These are phyloP conservation scores for Ophioderma brevispina DNA, from an alignment of 35 echinoderm and acorn worm species.

Conservation along the genomic window DNA sequence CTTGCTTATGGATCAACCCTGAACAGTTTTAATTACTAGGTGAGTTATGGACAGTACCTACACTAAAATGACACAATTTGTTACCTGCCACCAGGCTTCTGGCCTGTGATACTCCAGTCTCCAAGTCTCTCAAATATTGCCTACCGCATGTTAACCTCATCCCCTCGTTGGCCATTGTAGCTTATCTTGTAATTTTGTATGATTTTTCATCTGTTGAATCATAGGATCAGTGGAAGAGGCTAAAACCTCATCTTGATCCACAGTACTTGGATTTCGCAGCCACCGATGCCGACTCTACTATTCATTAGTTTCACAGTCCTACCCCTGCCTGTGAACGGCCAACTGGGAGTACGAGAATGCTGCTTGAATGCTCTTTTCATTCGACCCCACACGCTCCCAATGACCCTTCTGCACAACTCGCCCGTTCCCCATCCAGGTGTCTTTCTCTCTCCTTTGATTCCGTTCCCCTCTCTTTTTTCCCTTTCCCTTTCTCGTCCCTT, in stretches of 20 bases:
- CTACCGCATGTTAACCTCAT: constrained; percentile 87
- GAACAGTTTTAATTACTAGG: no score
- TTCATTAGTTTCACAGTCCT: background rate
- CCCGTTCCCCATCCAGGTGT: background rate
- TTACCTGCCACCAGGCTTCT: background rate
- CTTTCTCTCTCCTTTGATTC: constrained; percentile 9
- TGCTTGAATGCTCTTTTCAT: background rate
- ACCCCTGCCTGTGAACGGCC: background rate
- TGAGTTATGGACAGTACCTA: no score
- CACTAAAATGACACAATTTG: no score
- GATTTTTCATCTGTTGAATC: constrained; percentile 95
- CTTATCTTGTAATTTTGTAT: constrained; percentile 83
- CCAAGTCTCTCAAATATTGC: constrained; percentile 81
- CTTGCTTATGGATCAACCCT: no score
- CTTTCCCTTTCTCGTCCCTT: constrained; percentile 44
- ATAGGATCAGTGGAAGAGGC: constrained; percentile 81
- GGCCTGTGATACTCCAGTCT: constrained; percentile 55
- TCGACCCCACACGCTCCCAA: background rate
- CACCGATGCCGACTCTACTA: constrained; percentile 12
- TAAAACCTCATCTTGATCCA: constrained; percentile 52
- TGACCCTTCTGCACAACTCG: background rate
- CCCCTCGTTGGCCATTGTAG: constrained; percentile 57
- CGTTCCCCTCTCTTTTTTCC: background rate
- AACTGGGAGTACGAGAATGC: background rate
- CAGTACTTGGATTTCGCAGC: constrained; percentile 68